Evolutionary conservation across 2,113 vertebrate genomes (phyloP).

Genomic region (Gadus chalcogrammus): DNA sequence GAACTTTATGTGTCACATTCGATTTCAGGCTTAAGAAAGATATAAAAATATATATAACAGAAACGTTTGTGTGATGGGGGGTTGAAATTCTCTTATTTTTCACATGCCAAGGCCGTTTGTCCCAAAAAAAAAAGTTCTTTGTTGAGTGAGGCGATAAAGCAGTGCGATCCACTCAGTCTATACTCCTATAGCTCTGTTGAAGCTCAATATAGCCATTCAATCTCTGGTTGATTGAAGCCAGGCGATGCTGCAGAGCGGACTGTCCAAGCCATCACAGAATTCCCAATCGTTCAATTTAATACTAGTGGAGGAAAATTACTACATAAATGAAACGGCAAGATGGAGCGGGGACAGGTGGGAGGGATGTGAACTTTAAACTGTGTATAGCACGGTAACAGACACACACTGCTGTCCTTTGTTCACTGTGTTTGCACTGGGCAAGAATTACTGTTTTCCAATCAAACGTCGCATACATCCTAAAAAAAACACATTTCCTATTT

Average conservation of each 20-base stretch:
- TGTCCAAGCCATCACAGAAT: constrained; percentile 39
- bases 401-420: too few species aligned
- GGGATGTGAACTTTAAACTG: too few species aligned
- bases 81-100: not conserved
- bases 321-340: constrained; percentile 20
- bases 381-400: too few species aligned
- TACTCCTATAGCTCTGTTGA: constrained; percentile 39
- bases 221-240: constrained; percentile 61
- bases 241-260: constrained; percentile 37
- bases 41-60: not conserved
- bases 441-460: too few species aligned
- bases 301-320: constrained; percentile 20
- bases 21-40: constrained; percentile 49
- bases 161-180: constrained; percentile 38
- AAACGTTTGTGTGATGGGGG: not conserved
- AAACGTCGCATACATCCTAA: too few species aligned
- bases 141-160: constrained; percentile 15
- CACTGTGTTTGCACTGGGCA: too few species aligned
- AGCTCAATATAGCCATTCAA: constrained; percentile 64
- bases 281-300: constrained; percentile 58
- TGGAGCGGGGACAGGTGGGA: too few species aligned
- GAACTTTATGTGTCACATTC: constrained; percentile 41
- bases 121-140: not conserved
- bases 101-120: too few species aligned
- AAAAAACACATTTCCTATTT: too few species aligned